Conservation (phyloP, 1,140 invertebrate species). For the Elymnias hypermnestra region DNA sequence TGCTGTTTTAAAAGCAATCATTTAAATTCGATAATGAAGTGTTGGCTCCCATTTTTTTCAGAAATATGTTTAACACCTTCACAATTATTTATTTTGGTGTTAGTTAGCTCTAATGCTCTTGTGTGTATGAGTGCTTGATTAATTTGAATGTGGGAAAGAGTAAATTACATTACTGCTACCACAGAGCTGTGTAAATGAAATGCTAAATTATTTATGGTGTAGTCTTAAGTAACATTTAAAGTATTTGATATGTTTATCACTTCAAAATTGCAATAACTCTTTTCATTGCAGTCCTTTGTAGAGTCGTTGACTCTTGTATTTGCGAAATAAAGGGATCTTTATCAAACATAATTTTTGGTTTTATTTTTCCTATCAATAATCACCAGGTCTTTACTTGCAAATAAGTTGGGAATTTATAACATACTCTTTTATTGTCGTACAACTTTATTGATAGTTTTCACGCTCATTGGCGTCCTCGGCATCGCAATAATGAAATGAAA, state of each 20-base stretch:
- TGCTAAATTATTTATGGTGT: slow-evolving; percentile 67
- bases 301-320: slow-evolving; percentile 38
- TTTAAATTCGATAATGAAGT: slow-evolving; percentile 14
- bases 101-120: slow-evolving; percentile 4
- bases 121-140: background rate
- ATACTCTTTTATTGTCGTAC: no score
- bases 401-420: no score
- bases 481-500: no score
- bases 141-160: background rate
- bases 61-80: slow-evolving; percentile 15
- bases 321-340: slow-evolving; percentile 59
- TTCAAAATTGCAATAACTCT: slow-evolving; percentile 41
- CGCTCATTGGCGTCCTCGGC: no score
- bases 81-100: slow-evolving; percentile 24
- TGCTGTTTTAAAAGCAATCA: background rate
- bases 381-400: no score
- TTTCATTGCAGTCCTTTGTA: slow-evolving; percentile 34
- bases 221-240: slow-evolving; percentile 42
- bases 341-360: slow-evolving; percentile 20
- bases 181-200: slow-evolving; percentile 56
- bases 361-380: no score
- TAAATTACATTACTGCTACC: slow-evolving; percentile 7
- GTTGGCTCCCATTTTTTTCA: slow-evolving; percentile 12
- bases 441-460: no score
- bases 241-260: slow-evolving; percentile 44